A percentile compares a stretch with the other conserved stretches of the same genome.
These are phyloP conservation scores for Palythoa grandiflora DNA, from an alignment of 92 coral and sea anemone species.

Conservation along the genomic window DNA sequence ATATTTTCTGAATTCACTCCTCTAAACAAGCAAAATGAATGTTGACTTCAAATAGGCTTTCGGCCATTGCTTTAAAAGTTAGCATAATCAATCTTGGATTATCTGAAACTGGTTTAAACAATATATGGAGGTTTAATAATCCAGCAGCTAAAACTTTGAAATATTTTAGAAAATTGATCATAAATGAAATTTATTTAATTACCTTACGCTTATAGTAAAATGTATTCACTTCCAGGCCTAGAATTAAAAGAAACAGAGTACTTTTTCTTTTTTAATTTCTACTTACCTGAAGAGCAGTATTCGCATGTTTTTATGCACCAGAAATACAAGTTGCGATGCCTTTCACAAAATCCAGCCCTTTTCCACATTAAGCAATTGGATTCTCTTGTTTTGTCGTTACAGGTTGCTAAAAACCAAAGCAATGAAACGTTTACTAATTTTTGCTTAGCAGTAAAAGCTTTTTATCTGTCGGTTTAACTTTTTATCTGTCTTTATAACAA, in stretches of 20 bases:
- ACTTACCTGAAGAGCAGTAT: conserved; percentile 76
- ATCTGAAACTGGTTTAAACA: too few relatives aligned
- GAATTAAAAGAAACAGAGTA: neutral
- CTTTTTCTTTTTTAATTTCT: neutral
- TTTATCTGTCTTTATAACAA: neutral
- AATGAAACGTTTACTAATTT: neutral
- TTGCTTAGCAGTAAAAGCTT: neutral
- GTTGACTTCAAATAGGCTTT: too few relatives aligned
- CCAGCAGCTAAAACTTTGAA: too few relatives aligned
- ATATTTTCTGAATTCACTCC: too few relatives aligned
- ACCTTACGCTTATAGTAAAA: neutral
- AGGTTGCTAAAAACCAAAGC: conserved; percentile 33
- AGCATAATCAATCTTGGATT: too few relatives aligned
- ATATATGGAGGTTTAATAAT: too few relatives aligned
- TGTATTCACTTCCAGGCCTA: too few relatives aligned
- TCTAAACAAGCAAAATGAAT: neutral
- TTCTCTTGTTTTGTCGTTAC: conserved; percentile 44
- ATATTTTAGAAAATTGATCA: too few relatives aligned
- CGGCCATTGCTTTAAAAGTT: too few relatives aligned
- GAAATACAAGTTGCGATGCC: conserved; percentile 66
- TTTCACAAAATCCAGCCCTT: conserved; percentile 66
- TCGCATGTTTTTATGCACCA: conserved; percentile 80
- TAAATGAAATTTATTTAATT: neutral
- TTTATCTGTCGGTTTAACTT: neutral
- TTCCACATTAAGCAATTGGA: conserved; percentile 59